These are phyloP conservation scores for Copsychus sechellarum DNA, from an alignment of 2,113 vertebrate genomes.

Conservation along the genomic window DNA sequence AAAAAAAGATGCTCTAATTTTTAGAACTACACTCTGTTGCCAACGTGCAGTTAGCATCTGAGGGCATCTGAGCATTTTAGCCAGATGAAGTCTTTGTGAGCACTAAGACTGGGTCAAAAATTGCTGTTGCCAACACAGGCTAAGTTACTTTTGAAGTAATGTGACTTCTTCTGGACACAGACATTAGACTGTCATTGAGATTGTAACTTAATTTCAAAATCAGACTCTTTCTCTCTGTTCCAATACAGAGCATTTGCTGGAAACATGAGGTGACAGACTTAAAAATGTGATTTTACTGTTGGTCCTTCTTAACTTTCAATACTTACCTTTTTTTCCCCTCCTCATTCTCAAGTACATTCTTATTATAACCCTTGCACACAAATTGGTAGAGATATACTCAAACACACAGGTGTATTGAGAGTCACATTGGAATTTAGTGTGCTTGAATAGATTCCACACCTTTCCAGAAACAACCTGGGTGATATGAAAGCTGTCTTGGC, in stretches of 20 bases:
- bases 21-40: neutral
- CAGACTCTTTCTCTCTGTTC: neutral
- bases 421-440: neutral
- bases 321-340: fast-evolving
- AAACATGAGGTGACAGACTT: neutral
- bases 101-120: neutral
- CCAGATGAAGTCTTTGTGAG: neutral
- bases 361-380: neutral
- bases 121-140: neutral
- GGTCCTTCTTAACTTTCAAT: neutral
- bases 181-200: neutral
- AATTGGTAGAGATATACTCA: neutral
- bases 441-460: neutral
- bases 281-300: neutral
- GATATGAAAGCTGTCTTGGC: neutral
- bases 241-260: neutral
- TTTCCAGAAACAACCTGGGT: neutral
- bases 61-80: neutral
- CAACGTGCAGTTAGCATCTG: neutral
- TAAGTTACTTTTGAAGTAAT: neutral
- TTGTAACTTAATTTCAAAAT: neutral
- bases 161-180: neutral
- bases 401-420: neutral
- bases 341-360: neutral
- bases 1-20: neutral